Percentiles rank a stretch among this genome's conserved stretches.
These are phyloP conservation scores for Ladona fulva DNA, from an alignment of 1,140 invertebrate genomes.

Conservation along the genomic window DNA sequence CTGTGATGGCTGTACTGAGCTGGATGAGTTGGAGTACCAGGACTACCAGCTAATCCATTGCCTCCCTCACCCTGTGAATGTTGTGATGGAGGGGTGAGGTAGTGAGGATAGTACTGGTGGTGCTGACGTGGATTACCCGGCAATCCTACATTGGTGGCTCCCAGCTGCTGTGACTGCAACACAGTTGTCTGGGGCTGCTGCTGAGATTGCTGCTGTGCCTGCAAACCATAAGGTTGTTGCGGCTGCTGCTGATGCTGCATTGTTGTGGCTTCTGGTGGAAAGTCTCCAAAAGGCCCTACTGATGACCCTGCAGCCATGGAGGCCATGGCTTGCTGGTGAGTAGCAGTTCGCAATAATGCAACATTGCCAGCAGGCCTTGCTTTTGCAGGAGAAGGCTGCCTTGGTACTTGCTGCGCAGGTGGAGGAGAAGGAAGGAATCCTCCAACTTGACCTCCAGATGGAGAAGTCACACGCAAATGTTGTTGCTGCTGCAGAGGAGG, in stretches of 20 bases:
- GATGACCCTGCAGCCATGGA: background rate
- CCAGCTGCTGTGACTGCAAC: background rate
- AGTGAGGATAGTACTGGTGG: slow-evolving; percentile 55
- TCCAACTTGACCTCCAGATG: slow-evolving; percentile 57
- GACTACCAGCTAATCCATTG: slow-evolving; percentile 41
- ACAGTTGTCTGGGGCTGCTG: slow-evolving; percentile 31
- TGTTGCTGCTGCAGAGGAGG: slow-evolving; percentile 72
- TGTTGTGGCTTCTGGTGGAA: slow-evolving; percentile 32
- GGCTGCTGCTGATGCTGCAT: slow-evolving; percentile 34
- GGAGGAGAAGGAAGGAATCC: slow-evolving; percentile 62
- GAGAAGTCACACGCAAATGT: slow-evolving; percentile 70
- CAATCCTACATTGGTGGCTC: slow-evolving; percentile 16
- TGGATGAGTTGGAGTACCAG: slow-evolving; percentile 29
- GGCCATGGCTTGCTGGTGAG: background rate
- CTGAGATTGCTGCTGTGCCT: slow-evolving; percentile 36
- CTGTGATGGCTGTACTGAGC: background rate
- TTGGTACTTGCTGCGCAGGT: slow-evolving; percentile 75
- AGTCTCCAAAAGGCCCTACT: background rate
- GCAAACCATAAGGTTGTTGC: slow-evolving; percentile 36
- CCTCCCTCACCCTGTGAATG: slow-evolving; percentile 63
- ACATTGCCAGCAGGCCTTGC: background rate
- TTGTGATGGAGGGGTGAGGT: slow-evolving; percentile 76
- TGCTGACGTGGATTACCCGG: slow-evolving; percentile 21
- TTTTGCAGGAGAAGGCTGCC: slow-evolving; percentile 22
- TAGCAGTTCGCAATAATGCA: background rate